These are phyloP conservation scores for Melanotaenia maccullochi DNA, from an alignment of 2,797 vertebrate species.

Conservation along the genomic window DNA sequence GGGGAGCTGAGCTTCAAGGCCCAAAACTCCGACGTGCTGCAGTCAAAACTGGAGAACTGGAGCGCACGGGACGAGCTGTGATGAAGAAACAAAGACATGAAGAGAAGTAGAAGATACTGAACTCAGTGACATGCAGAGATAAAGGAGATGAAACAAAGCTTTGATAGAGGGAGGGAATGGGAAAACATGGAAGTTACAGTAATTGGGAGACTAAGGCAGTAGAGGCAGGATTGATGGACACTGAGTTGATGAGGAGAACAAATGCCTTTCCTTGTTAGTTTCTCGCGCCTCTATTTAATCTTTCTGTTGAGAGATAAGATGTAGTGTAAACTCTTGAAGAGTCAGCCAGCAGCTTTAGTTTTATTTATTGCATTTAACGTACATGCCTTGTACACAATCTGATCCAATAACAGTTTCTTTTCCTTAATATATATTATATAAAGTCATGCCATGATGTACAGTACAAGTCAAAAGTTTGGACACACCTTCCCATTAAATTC, in stretches of 20 bases:
- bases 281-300: slow-evolving; percentile 33
- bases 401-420: slow-evolving; percentile 12
- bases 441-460: not conserved
- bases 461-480: too few species aligned
- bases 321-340: slow-evolving; percentile 63
- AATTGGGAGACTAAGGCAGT: not conserved
- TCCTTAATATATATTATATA: not conserved
- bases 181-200: slow-evolving; percentile 8
- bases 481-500: too few species aligned
- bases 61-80: slow-evolving; percentile 89
- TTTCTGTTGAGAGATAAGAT: slow-evolving; percentile 45
- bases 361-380: slow-evolving; percentile 65
- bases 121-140: slow-evolving; percentile 29
- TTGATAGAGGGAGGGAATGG: slow-evolving; percentile 27
- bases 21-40: slow-evolving; percentile 87
- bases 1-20: slow-evolving; percentile 86
- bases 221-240: slow-evolving; percentile 15
- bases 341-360: slow-evolving; percentile 56
- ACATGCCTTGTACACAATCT: slow-evolving; percentile 17
- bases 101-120: slow-evolving; percentile 4
- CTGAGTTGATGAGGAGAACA: slow-evolving; percentile 6
- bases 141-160: slow-evolving; percentile 51
- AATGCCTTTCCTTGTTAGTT: slow-evolving; percentile 14
- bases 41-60: slow-evolving; percentile 87
- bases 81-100: slow-evolving; percentile 20